Evolutionary conservation across 2,113 vertebrate species (phyloP).

Genomic region (Toxotes jaculatrix): DNA sequence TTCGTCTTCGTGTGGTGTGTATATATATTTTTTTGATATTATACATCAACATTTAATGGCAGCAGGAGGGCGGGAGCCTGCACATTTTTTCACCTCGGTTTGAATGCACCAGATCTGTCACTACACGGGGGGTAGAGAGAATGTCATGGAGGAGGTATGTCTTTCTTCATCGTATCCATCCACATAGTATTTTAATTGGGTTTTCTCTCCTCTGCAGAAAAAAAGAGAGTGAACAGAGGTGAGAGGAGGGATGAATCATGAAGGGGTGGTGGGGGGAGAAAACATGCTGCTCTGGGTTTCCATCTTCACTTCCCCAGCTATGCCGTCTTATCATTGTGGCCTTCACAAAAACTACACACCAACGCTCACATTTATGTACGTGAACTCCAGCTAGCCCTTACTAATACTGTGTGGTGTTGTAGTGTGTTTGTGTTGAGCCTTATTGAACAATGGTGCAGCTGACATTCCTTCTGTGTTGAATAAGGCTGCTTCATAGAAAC

Average conservation of each 20-base stretch:
- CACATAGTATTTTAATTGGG: conserved; percentile 86
- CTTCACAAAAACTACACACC: conserved; percentile 42
- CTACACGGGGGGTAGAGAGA: conserved; percentile 73
- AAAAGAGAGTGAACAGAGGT: conserved; percentile 65
- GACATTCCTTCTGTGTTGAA: conserved; percentile 62
- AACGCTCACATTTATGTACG: conserved; percentile 7
- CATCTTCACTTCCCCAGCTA: conserved; percentile 73
- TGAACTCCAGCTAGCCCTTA: conserved; percentile 41
- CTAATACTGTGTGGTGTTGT: conserved; percentile 43
- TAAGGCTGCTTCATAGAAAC: conserved; percentile 59
- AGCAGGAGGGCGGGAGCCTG: conserved; percentile 60
- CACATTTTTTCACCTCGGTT: conserved; percentile 70
- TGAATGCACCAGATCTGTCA: conserved; percentile 82
- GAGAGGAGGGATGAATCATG: conserved; percentile 78
- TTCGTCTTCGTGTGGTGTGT: conserved; percentile 10
- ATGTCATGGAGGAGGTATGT: conserved; percentile 81
- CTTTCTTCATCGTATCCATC: conserved; percentile 84
- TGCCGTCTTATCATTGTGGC: conserved; percentile 68
- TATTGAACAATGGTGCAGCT: conserved; percentile 60
- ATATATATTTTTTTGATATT: conserved; percentile 55
- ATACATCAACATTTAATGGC: conserved; percentile 80
- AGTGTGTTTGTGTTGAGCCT: conserved; percentile 54
- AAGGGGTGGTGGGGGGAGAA: conserved; percentile 23
- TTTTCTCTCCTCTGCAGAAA: conserved; percentile 54
- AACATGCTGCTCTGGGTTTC: conserved; percentile 77